These are phyloP conservation scores for Cataglyphis hispanica DNA, from an alignment of 1,140 invertebrate species.

Conservation along the genomic window DNA sequence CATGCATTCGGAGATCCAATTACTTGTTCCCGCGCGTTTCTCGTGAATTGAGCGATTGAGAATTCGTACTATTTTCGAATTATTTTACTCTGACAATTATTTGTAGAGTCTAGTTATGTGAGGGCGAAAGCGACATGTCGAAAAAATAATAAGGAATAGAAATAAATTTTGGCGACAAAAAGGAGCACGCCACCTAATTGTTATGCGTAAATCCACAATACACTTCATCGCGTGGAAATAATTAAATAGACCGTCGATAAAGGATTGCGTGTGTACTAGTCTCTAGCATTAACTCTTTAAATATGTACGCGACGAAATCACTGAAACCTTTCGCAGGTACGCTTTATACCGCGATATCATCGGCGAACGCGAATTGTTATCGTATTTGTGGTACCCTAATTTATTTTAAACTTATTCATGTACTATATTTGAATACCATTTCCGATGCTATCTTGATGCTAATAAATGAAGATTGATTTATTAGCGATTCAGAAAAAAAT, in stretches of 20 bases:
- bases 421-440: constrained; percentile 17
- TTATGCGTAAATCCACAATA: constrained; percentile 43
- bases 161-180: constrained; percentile 26
- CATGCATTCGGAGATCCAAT: constrained; percentile 43
- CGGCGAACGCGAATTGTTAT: constrained; percentile 5
- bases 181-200: constrained; percentile 20
- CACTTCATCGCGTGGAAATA: neutral
- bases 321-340: neutral
- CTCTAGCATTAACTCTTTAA: constrained; percentile 14
- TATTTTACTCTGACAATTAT: neutral
- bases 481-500: constrained; percentile 1
- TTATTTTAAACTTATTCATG: constrained; percentile 34
- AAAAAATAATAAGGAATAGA: constrained; percentile 37
- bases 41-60: neutral
- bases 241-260: constrained; percentile 34
- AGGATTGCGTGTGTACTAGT: constrained; percentile 33
- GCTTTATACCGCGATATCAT: neutral
- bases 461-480: constrained; percentile 28
- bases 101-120: neutral
- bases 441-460: neutral
- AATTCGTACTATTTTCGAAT: neutral
- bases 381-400: constrained; percentile 23
- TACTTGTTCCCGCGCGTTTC: constrained; percentile 15
- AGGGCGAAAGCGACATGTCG: neutral
- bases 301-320: neutral